A percentile compares a stretch with the other conserved stretches of the same genome.
Conservation (phyloP, 2,888 invertebrate species). For the Meta bourneti region DNA sequence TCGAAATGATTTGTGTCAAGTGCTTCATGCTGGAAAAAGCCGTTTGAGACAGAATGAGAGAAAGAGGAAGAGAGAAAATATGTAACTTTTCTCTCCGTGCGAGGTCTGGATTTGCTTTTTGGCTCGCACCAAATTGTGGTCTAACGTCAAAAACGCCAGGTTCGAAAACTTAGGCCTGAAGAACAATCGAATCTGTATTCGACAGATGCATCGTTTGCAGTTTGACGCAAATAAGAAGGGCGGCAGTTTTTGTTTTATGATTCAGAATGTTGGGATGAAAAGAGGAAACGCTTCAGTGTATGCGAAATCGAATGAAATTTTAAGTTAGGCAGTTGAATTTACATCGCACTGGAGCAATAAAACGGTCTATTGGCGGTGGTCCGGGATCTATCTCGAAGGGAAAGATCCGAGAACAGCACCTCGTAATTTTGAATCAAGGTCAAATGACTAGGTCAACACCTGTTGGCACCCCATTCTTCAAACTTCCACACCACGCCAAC, state of each 20-base stretch:
- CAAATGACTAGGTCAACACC: too few relatives aligned
- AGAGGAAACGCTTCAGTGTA: not conserved
- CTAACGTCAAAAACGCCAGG: constrained; percentile 18
- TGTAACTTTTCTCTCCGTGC: not conserved
- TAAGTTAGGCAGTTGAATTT: too few relatives aligned
- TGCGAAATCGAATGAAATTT: too few relatives aligned
- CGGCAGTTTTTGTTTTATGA: not conserved
- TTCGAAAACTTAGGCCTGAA: constrained; percentile 16
- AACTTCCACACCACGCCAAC: too few relatives aligned
- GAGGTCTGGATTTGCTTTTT: constrained; percentile 22
- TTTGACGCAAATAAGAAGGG: not conserved
- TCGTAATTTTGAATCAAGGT: too few relatives aligned
- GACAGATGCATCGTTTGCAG: not conserved
- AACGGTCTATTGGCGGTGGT: too few relatives aligned
- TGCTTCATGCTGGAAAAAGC: constrained; percentile 29
- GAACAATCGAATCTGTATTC: not conserved
- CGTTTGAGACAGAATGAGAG: constrained; percentile 16
- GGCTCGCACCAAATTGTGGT: not conserved
- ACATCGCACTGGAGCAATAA: too few relatives aligned
- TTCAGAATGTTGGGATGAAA: not conserved
- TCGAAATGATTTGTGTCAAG: constrained; percentile 73
- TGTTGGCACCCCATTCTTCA: too few relatives aligned
- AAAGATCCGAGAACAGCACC: too few relatives aligned
- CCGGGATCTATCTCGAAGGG: too few relatives aligned
- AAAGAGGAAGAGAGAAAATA: constrained; percentile 12